Evolutionary conservation across 2,113 vertebrate species (phyloP), one percentile per base, ranked within the genome.

Genomic region (Tetraodon nigroviridis): DNA sequence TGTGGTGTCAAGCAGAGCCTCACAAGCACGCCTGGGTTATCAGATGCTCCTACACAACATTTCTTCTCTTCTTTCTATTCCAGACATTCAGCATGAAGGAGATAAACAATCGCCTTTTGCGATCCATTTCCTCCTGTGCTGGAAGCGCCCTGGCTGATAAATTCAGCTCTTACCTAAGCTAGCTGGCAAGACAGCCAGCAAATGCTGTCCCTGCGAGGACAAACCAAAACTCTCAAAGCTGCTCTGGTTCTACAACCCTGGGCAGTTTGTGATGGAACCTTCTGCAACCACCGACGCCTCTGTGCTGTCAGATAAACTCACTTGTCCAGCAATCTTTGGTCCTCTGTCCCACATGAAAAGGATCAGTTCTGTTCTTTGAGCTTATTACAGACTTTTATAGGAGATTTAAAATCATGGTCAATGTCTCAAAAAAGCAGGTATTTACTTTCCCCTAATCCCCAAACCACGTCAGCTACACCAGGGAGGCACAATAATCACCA

Each of bases 161-260:
- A 84, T 83, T 81, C 67, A 62, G 50, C 74, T 79, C 72, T 83
- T 72, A 76, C 78, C 63, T 55, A 69, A 83, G 63, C 79, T 72
- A 68, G 59, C 6, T 84, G 82, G 84, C 76, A 71, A 77, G 71
- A 74, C 73, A 83, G 64, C 84, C 67, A 78, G 79, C 69, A 78
- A 71, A 83, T 84, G 80, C 71, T 81, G 76, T 83, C 70, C 45
- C 46, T 78, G 71, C 8, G 8, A 37, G 32, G 32, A 37, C 1
- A 37, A 80, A 81, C 68, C 78, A 81, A 83, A 80, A 72, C 70
- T 70, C 80, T 83, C 71, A 62, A 69, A 83, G 76, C 78, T 77
- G 61, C 78, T 71, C 81, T 71, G 82, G 69, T 76, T 75, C 76
- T 69, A 50, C 58, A 66, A 61, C 50, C 51, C 67, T 70, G 55